Evolutionary conservation across 1,140 invertebrate genomes (phyloP).

Genomic region (Nebria ingens): DNA sequence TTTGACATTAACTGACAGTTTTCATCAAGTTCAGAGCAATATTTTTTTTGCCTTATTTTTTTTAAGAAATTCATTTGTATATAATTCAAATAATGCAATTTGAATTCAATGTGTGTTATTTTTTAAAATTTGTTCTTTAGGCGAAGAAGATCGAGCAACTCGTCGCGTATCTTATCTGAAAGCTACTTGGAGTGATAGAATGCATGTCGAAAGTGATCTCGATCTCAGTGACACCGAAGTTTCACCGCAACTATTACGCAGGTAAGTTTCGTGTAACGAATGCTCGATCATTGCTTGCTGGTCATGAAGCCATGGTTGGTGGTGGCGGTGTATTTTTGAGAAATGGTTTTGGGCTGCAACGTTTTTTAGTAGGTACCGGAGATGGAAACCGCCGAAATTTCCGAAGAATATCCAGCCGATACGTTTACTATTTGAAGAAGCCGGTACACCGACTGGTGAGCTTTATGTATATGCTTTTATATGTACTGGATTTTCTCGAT

Average conservation of each 20-base stretch:
- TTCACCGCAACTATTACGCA: constrained; percentile 45
- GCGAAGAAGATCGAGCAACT: constrained; percentile 72
- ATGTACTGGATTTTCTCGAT: background rate
- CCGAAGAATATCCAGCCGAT: constrained; percentile 62
- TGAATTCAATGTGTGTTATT: too few species aligned
- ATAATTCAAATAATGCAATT: too few species aligned
- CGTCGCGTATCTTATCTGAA: constrained; percentile 83
- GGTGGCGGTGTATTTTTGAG: constrained; percentile 11
- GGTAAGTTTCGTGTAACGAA: constrained; percentile 34
- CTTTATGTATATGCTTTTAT: background rate
- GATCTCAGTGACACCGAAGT: constrained; percentile 49
- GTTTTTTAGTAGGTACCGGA: constrained; percentile 50
- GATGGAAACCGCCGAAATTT: constrained; percentile 59
- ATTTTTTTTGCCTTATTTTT: too few species aligned
- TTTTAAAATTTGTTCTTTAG: too few species aligned
- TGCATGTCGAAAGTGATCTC: constrained; percentile 56
- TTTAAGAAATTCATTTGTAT: too few species aligned
- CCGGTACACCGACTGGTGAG: constrained; percentile 31
- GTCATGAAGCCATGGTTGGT: background rate
- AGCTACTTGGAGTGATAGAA: constrained; percentile 66
- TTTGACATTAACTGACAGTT: too few species aligned
- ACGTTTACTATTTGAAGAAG: constrained; percentile 60
- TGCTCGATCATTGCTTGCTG: background rate
- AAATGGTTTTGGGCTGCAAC: constrained; percentile 26
- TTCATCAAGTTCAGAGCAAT: too few species aligned